Percentiles rank a stretch among this genome's conserved stretches.
These are phyloP conservation scores for Adelphocoris suturalis DNA, from an alignment of 2,888 invertebrate species.

Conservation along the genomic window DNA sequence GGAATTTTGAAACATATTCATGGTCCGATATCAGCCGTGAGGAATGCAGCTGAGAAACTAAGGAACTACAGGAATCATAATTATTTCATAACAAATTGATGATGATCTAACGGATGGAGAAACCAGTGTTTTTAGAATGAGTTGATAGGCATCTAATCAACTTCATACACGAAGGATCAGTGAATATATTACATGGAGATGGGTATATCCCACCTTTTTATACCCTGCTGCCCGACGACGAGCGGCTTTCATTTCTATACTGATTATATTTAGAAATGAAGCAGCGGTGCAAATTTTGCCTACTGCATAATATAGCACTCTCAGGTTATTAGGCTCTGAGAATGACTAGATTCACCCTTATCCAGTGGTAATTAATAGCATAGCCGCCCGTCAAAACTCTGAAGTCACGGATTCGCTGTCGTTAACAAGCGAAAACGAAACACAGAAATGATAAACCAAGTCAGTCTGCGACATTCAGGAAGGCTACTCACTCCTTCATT, in stretches of 20 bases:
- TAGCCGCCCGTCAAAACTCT: constrained; percentile 3
- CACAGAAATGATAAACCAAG: neutral
- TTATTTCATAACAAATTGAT: too few relatives aligned
- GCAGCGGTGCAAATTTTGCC: neutral
- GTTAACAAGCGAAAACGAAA: neutral
- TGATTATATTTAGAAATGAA: neutral
- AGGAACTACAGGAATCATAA: too few relatives aligned
- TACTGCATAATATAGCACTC: neutral
- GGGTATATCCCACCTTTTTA: constrained; percentile 10
- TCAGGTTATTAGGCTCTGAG: neutral
- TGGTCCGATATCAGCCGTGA: too few relatives aligned
- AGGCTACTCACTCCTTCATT: neutral
- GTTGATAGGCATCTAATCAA: neutral
- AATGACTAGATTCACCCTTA: neutral
- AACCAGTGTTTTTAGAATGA: neutral
- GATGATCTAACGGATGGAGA: too few relatives aligned
- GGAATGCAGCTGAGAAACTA: too few relatives aligned
- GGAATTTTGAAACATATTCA: too few relatives aligned
- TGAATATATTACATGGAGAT: neutral
- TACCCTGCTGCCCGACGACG: constrained; percentile 16
- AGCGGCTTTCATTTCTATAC: neutral
- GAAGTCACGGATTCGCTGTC: neutral
- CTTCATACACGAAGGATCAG: neutral
- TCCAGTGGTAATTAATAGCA: neutral
- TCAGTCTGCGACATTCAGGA: neutral